Evolutionary conservation across 1,140 invertebrate species (phyloP).

Genomic region (Meloidogyne hapla): DNA sequence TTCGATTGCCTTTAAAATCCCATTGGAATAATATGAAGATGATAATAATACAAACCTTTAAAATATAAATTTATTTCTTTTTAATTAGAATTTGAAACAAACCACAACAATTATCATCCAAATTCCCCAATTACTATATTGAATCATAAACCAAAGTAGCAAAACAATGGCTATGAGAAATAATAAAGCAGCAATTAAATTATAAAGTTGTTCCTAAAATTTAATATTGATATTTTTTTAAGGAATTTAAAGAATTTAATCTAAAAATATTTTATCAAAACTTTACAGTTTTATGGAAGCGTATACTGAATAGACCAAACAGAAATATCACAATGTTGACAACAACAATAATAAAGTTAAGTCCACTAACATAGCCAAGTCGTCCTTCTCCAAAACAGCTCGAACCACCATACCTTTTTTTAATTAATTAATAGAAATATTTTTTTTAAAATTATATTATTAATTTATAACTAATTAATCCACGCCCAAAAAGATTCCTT

Average conservation of each 20-base stretch:
- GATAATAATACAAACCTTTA: slow-evolving; percentile 29
- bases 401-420: slow-evolving; percentile 46
- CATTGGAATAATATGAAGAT: slow-evolving; percentile 33
- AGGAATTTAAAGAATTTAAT: not conserved
- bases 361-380: slow-evolving; percentile 41
- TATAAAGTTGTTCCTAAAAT: slow-evolving; percentile 26
- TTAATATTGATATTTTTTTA: not conserved
- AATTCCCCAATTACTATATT: slow-evolving; percentile 21
- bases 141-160: slow-evolving; percentile 51
- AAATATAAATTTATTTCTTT: not conserved
- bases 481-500: too few species aligned
- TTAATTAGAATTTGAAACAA: not conserved
- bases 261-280: not conserved
- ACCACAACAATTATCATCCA: slow-evolving; percentile 39
- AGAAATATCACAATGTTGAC: slow-evolving; percentile 51
- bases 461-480: too few species aligned
- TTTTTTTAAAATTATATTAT: slow-evolving; percentile 15
- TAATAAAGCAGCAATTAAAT: slow-evolving; percentile 41
- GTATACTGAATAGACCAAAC: slow-evolving; percentile 45
- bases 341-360: slow-evolving; percentile 46
- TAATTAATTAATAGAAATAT: too few species aligned
- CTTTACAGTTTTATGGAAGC: slow-evolving; percentile 28
- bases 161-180: slow-evolving; percentile 50
- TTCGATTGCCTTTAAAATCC: slow-evolving; percentile 36
- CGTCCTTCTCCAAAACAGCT: slow-evolving; percentile 53